Evolutionary conservation across 2,797 vertebrate species (phyloP).

Genomic region (Channa striata): DNA sequence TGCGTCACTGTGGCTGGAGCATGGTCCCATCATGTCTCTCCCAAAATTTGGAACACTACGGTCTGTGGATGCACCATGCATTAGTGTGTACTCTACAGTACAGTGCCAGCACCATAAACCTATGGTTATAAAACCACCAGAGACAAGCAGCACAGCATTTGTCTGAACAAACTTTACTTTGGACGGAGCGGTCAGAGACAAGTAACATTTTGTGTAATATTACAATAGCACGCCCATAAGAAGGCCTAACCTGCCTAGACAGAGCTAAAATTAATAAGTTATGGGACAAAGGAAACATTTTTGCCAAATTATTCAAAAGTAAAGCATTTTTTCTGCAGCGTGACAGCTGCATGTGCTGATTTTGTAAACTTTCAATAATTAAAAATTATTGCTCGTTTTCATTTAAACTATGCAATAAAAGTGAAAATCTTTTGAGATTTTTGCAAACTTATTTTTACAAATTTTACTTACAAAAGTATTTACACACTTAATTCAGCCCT

Average conservation of each 20-base stretch:
- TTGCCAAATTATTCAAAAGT: too few species aligned
- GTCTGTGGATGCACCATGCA: constrained; percentile 29
- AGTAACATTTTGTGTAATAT: neutral
- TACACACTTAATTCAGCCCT: too few species aligned
- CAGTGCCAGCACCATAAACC: constrained; percentile 17
- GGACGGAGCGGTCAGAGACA: neutral
- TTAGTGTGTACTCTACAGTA: neutral
- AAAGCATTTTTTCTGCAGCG: too few species aligned
- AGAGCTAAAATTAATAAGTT: neutral
- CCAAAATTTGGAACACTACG: constrained; percentile 10
- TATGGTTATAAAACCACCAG: constrained; percentile 27
- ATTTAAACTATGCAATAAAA: too few species aligned
- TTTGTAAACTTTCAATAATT: too few species aligned
- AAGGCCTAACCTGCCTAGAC: neutral
- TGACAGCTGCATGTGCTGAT: too few species aligned
- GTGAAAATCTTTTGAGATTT: too few species aligned
- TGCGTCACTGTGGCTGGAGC: neutral
- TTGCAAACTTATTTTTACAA: too few species aligned
- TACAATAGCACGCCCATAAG: neutral
- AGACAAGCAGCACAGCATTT: constrained; percentile 25
- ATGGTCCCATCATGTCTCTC: neutral
- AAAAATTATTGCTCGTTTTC: too few species aligned
- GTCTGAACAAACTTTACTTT: constrained; percentile 37
- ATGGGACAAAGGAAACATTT: too few species aligned
- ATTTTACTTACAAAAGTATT: too few species aligned